Percentiles rank a stretch among this genome's conserved stretches.
Evolutionary conservation across 2,113 vertebrate species (phyloP).

Genomic region (Rhombomys opimus): DNA sequence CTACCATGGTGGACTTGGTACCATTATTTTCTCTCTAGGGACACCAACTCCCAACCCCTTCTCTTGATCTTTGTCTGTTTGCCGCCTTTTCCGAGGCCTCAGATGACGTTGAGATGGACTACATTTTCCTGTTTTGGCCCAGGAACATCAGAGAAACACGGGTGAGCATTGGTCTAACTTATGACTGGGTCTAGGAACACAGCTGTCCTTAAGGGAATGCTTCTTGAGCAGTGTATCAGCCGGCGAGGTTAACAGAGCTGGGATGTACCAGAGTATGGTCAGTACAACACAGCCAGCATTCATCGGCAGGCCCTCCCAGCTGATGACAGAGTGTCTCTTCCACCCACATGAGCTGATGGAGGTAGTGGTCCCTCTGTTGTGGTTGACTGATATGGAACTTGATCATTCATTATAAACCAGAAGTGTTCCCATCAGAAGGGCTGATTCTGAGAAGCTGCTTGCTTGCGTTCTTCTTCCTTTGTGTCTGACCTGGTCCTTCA

Average conservation of each 20-base stretch:
- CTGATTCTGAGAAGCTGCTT: background rate
- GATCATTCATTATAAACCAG: background rate
- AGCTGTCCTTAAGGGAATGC: background rate
- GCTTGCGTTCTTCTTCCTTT: no score
- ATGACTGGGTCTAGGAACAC: background rate
- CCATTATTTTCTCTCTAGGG: background rate
- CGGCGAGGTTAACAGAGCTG: background rate
- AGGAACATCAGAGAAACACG: background rate
- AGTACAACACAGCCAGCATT: background rate
- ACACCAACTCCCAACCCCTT: background rate
- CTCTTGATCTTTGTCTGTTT: background rate
- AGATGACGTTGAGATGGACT: background rate
- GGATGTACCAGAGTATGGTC: background rate
- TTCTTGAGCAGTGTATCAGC: background rate
- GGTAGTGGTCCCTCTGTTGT: background rate
- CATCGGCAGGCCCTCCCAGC: background rate
- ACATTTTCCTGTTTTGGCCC: background rate
- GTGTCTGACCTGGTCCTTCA: background rate
- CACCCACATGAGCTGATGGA: background rate
- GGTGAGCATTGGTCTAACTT: background rate
- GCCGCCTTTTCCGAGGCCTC: background rate
- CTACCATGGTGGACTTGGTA: rapidly evolving
- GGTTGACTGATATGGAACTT: background rate
- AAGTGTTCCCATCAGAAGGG: background rate
- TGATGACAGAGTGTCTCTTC: no score